Percentiles rank a stretch among this genome's conserved stretches.
Evolutionary conservation across 2,113 vertebrate species (phyloP).

Genomic region (Gila orcuttii): DNA sequence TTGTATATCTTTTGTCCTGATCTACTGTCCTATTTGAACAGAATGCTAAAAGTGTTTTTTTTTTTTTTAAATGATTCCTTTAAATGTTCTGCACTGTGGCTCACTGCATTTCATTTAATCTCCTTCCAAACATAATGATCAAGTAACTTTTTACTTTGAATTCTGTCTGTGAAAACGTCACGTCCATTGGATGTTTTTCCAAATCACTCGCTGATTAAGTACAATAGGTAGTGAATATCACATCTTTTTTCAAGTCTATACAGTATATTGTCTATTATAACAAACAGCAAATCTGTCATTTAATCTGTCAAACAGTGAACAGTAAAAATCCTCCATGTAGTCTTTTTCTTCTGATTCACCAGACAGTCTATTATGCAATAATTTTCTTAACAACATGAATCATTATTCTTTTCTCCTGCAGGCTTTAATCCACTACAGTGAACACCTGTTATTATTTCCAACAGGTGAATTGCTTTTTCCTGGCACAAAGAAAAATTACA

Average conservation of each 20-base stretch:
- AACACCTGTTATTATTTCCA: background rate
- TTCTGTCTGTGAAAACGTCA: constrained; percentile 9
- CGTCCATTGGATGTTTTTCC: background rate
- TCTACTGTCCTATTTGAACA: background rate
- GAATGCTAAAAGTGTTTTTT: background rate
- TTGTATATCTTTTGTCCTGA: background rate
- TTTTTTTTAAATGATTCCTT: background rate
- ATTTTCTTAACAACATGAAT: background rate
- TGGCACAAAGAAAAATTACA: background rate
- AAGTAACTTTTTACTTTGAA: background rate
- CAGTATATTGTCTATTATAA: background rate
- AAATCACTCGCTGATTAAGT: background rate
- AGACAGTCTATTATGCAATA: background rate
- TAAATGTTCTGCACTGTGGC: background rate
- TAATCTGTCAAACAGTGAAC: background rate
- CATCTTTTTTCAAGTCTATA: background rate
- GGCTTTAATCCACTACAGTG: background rate
- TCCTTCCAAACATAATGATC: background rate
- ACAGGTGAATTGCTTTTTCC: background rate
- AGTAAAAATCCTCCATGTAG: background rate
- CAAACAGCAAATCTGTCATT: background rate
- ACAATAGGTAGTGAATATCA: background rate
- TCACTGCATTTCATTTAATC: background rate
- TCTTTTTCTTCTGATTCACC: background rate
- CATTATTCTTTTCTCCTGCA: background rate